phyloP scores from a whole-genome alignment of 2,113 vertebrate species.

The Desmodus rotundus region DNA sequence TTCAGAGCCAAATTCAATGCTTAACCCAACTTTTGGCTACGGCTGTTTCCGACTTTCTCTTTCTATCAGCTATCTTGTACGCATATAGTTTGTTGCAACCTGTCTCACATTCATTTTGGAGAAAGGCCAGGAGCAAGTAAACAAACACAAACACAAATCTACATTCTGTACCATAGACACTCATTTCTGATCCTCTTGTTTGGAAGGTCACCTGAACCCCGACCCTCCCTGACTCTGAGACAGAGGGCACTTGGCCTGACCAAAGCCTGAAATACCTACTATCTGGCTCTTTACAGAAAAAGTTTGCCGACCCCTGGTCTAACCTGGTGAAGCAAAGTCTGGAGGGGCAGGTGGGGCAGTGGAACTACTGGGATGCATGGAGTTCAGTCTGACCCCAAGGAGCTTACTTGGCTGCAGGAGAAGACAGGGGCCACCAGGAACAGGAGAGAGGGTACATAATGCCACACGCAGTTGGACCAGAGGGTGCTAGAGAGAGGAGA shows the following conservation, averaged over 20 bases:
- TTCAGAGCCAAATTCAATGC: neutral
- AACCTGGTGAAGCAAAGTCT: neutral
- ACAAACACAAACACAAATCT: neutral
- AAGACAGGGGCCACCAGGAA: neutral
- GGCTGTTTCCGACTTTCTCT: neutral
- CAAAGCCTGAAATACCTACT: neutral
- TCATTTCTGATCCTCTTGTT: neutral
- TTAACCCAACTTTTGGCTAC: neutral
- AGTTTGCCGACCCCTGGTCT: neutral
- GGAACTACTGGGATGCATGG: neutral
- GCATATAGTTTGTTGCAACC: neutral
- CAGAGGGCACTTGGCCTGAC: neutral
- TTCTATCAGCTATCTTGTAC: neutral
- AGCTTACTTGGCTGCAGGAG: neutral
- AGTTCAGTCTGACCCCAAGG: neutral
- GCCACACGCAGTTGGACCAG: rapidly evolving
- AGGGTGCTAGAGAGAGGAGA: neutral
- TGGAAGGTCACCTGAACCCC: neutral
- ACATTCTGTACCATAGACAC: neutral
- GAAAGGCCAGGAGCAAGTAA: neutral
- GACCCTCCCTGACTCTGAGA: neutral
- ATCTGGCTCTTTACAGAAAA: neutral
- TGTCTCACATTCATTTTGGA: neutral
- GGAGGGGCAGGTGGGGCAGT: neutral
- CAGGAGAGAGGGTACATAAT: neutral